Conservation (phyloP, 2,888 invertebrate species). For the Andricus quercusramuli region DNA sequence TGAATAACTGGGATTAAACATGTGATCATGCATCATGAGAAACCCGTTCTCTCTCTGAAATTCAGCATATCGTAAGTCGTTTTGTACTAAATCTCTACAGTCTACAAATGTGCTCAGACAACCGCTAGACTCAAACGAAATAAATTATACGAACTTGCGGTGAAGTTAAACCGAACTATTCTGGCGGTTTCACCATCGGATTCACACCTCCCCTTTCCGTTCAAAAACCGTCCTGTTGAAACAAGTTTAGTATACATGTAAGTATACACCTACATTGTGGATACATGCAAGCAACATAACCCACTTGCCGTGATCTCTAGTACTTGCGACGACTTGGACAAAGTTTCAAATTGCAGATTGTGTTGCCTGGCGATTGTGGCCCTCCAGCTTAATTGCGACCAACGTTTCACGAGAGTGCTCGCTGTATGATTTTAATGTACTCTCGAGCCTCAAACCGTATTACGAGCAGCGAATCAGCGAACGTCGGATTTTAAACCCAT, state of each 20-base stretch:
- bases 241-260: neutral
- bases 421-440: neutral
- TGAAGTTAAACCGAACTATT: slow-evolving; percentile 26
- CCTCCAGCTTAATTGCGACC: slow-evolving; percentile 6
- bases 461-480: neutral
- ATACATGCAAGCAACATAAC: slow-evolving; percentile 3
- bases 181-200: slow-evolving; percentile 3
- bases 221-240: neutral
- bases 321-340: slow-evolving; percentile 5
- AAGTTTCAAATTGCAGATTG: slow-evolving; percentile 28
- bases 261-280: neutral
- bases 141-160: slow-evolving; percentile 24
- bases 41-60: neutral
- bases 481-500: neutral
- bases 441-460: neutral
- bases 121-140: neutral
- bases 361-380: slow-evolving; percentile 16
- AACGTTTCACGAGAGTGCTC: neutral
- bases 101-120: neutral
- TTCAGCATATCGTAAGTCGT: neutral
- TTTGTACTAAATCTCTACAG: neutral
- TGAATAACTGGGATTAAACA: neutral
- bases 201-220: neutral
- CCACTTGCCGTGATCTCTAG: neutral
- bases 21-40: neutral